Percentiles rank a stretch among this genome's conserved stretches.
phyloP scores from a whole-genome alignment of 2,113 vertebrate genomes.

The Mohoua ochrocephala region DNA sequence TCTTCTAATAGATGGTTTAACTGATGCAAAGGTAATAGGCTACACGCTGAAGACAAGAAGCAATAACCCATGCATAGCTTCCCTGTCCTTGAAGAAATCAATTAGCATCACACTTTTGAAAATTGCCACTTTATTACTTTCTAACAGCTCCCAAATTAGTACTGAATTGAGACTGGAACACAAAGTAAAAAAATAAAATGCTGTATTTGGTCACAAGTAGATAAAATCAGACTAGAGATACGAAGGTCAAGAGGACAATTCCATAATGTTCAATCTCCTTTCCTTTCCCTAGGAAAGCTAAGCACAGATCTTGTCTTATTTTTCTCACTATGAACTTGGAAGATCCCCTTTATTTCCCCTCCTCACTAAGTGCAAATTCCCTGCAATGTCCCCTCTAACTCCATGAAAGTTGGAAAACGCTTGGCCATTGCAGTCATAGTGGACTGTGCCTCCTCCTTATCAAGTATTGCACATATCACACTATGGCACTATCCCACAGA shows the following conservation, averaged over 20 bases:
- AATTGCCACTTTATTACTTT: background rate
- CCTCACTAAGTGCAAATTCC: background rate
- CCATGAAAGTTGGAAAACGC: background rate
- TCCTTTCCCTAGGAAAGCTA: background rate
- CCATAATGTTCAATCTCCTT: background rate
- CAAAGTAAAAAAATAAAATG: background rate
- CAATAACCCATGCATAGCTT: background rate
- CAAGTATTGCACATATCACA: background rate
- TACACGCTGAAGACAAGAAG: background rate
- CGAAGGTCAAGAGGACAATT: background rate
- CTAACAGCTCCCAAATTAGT: background rate
- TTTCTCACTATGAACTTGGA: background rate
- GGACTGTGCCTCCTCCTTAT: background rate
- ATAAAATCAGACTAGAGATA: background rate
- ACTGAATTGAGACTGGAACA: background rate
- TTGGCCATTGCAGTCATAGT: rapidly evolving
- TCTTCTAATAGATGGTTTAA: background rate
- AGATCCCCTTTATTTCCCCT: background rate
- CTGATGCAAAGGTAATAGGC: background rate
- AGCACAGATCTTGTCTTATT: background rate
- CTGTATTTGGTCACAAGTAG: background rate
- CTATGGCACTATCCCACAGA: background rate
- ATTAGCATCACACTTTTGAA: background rate
- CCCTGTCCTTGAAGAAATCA: background rate
- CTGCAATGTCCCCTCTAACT: rapidly evolving